Evolutionary conservation across 2,113 vertebrate genomes (phyloP).

Genomic region (Syrrhaptes paradoxus): DNA sequence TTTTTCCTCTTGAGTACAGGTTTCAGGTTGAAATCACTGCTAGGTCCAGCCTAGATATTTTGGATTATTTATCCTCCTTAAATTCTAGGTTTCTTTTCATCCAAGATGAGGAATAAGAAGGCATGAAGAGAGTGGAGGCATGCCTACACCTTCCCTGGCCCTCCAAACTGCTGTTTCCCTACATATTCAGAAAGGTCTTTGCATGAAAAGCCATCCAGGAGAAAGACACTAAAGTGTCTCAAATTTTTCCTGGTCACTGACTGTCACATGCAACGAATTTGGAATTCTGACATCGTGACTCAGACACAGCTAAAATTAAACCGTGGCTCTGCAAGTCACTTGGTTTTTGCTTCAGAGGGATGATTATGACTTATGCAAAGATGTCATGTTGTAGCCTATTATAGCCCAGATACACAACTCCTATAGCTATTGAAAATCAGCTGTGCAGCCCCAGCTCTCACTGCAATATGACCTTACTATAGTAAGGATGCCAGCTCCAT

Average conservation of each 20-base stretch:
- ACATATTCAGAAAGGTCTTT: neutral
- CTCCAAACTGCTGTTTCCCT: neutral
- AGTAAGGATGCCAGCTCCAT: neutral
- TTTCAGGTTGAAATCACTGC: neutral
- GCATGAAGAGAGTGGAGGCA: accelerated
- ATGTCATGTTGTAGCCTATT: neutral
- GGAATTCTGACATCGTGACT: neutral
- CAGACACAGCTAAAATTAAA: neutral
- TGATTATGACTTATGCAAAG: neutral
- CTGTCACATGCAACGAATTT: neutral
- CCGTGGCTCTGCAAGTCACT: neutral
- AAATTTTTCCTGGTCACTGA: neutral
- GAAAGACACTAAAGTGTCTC: neutral
- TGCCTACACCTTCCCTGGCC: neutral
- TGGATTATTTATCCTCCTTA: neutral
- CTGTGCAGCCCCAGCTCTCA: neutral
- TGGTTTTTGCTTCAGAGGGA: neutral
- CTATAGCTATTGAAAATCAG: neutral
- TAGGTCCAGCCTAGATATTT: neutral
- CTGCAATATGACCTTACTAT: neutral
- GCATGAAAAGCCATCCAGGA: neutral
- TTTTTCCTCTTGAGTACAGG: neutral
- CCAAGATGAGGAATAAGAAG: neutral
- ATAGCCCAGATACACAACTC: neutral
- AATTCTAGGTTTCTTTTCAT: neutral